These are phyloP conservation scores for Morone saxatilis DNA, from an alignment of 2,113 vertebrate genomes.

Conservation along the genomic window DNA sequence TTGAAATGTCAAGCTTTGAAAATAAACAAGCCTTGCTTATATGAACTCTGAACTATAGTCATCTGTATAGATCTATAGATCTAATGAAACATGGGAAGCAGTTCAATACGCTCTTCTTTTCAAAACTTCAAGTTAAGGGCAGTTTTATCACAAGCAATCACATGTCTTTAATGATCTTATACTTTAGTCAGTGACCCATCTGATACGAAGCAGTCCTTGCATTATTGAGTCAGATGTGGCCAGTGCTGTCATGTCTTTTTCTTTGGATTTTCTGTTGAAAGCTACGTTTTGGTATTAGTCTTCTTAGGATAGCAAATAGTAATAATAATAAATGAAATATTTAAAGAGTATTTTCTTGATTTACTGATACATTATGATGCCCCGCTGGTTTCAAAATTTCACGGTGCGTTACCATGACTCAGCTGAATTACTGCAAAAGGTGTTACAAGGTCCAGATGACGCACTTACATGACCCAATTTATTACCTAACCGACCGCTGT, in stretches of 20 bases:
- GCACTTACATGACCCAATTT: conserved; percentile 30
- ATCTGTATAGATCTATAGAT: neutral
- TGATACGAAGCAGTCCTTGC: neutral
- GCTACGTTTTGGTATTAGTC: neutral
- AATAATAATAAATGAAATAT: neutral
- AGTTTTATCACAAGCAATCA: conserved; percentile 16
- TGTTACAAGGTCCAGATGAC: conserved; percentile 21
- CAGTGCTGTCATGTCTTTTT: neutral
- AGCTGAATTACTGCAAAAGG: conserved; percentile 11
- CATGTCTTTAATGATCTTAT: conserved; percentile 10
- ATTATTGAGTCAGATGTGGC: conserved; percentile 19
- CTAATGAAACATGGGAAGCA: neutral
- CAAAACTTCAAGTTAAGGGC: neutral
- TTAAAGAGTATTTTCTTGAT: neutral
- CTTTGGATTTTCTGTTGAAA: neutral
- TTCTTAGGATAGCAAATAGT: neutral
- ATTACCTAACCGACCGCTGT: conserved; percentile 26
- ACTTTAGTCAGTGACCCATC: conserved; percentile 13
- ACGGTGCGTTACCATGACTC: conserved; percentile 1
- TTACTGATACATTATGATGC: neutral
- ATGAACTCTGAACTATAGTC: neutral
- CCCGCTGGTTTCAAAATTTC: conserved; percentile 5
- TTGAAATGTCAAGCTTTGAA: conserved; percentile 23
- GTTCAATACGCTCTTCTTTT: conserved; percentile 8
- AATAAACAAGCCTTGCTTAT: conserved; percentile 27